These are phyloP conservation scores for Graphium colonna DNA, from an alignment of 2,888 invertebrate species.

Conservation along the genomic window DNA sequence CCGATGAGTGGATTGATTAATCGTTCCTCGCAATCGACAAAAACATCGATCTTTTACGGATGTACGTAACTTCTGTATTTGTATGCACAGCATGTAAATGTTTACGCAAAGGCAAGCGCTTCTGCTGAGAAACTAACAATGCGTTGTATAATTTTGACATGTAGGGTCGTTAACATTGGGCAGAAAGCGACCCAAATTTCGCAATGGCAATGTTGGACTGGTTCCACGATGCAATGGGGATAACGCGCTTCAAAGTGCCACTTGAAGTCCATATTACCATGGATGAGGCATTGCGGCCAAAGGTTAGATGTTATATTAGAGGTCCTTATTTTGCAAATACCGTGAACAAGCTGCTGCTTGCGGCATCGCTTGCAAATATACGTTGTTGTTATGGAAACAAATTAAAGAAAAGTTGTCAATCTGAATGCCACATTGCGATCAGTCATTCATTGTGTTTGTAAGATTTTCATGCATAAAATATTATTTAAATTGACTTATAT, in stretches of 20 bases:
- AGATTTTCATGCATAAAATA: no score
- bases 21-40: conserved; percentile 7
- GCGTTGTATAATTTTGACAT: conserved; percentile 7
- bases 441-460: no score
- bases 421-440: no score
- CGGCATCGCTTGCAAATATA: no score
- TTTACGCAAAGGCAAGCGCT: conserved; percentile 7
- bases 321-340: no score
- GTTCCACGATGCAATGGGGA: conserved; percentile 10
- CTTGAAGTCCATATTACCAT: conserved; percentile 1
- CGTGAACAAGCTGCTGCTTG: no score
- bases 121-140: conserved; percentile 6
- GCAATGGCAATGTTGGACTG: conserved; percentile 2
- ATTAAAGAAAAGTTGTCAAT: no score
- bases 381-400: no score
- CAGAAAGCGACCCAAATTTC: conserved; percentile 9
- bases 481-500: no score
- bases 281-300: conserved; percentile 13
- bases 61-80: neutral
- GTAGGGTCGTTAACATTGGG: conserved; percentile 4
- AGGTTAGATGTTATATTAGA: conserved; percentile 6
- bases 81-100: conserved; percentile 6
- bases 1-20: neutral
- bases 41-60: conserved; percentile 7
- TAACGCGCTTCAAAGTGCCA: conserved; percentile 16